These are phyloP conservation scores for Colletes gigas DNA, from an alignment of 1,140 invertebrate species.

Conservation along the genomic window DNA sequence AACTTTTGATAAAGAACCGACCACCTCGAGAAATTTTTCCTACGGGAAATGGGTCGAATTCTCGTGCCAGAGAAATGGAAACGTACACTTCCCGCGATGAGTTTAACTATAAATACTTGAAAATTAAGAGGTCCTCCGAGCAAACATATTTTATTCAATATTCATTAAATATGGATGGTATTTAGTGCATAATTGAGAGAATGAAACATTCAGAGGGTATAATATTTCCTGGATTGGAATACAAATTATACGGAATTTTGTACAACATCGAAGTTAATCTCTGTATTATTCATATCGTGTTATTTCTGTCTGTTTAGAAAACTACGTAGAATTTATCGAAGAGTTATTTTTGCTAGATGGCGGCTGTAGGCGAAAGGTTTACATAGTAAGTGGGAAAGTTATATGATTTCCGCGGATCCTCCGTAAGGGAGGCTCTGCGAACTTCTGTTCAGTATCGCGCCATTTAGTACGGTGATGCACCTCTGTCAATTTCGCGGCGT, in stretches of 20 bases:
- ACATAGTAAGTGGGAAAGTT: conserved; percentile 2
- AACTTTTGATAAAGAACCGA: conserved; percentile 15
- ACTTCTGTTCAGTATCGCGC: conserved; percentile 16
- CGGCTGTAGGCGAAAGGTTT: neutral
- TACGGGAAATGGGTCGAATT: neutral
- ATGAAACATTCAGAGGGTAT: no score
- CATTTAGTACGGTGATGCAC: conserved; percentile 1
- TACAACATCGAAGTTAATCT: no score
- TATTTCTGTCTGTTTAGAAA: no score
- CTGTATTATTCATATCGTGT: no score
- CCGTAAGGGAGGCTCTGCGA: neutral
- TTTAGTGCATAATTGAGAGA: no score
- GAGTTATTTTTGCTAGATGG: no score
- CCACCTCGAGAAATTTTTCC: neutral
- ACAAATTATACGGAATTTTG: no score
- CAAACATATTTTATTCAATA: no score
- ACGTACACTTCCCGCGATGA: neutral
- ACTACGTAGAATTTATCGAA: no score
- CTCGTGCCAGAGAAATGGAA: neutral
- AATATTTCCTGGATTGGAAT: no score
- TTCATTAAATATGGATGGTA: no score
- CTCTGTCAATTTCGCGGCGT: neutral
- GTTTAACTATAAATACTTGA: neutral
- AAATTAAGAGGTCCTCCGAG: no score
- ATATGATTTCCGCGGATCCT: conserved; percentile 7